Conservation (phyloP, 2,797 vertebrate genomes). For the Scarus forsteni region DNA sequence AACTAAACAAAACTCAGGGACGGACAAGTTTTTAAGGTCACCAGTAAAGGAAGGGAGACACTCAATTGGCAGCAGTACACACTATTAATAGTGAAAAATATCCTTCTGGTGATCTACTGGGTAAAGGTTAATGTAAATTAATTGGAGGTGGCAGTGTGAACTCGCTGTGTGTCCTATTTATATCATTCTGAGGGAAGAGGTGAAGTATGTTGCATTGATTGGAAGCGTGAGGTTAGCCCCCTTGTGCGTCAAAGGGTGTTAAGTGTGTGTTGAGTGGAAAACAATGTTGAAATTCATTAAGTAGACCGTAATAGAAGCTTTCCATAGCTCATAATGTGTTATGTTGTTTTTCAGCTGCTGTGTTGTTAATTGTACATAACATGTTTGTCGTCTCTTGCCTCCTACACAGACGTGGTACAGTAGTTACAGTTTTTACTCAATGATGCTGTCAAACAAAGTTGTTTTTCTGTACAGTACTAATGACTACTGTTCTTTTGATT, state of each 20-base stretch:
- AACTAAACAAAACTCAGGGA: slow-evolving; percentile 8
- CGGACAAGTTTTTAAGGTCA: slow-evolving; percentile 50
- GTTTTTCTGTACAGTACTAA: slow-evolving; percentile 37
- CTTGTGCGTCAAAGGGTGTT: slow-evolving; percentile 17
- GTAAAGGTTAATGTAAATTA: slow-evolving; percentile 24
- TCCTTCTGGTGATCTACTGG: slow-evolving; percentile 8
- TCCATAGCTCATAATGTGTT: slow-evolving; percentile 15
- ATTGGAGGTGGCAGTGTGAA: slow-evolving; percentile 29
- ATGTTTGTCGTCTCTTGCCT: slow-evolving; percentile 26
- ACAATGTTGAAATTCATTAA: slow-evolving; percentile 38
- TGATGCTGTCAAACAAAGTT: slow-evolving; percentile 22
- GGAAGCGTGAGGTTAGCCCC: slow-evolving; percentile 4
- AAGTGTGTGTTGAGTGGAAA: slow-evolving; percentile 33
- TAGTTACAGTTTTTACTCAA: slow-evolving; percentile 6
- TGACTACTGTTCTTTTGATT: slow-evolving; percentile 17
- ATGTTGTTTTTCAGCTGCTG: slow-evolving; percentile 44
- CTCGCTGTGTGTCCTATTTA: slow-evolving; percentile 29
- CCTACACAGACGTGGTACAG: slow-evolving; percentile 9
- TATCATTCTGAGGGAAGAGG: slow-evolving; percentile 29
- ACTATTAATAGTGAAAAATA: slow-evolving; percentile 1
- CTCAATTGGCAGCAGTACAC: slow-evolving; percentile 22
- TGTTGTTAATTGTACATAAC: slow-evolving; percentile 22
- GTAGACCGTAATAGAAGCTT: slow-evolving; percentile 30
- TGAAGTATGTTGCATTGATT: slow-evolving; percentile 21
- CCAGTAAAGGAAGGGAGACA: slow-evolving; percentile 14